Evolutionary conservation across 2,888 invertebrate species (phyloP).

Genomic region (Caenorhabditis doughertyi): DNA sequence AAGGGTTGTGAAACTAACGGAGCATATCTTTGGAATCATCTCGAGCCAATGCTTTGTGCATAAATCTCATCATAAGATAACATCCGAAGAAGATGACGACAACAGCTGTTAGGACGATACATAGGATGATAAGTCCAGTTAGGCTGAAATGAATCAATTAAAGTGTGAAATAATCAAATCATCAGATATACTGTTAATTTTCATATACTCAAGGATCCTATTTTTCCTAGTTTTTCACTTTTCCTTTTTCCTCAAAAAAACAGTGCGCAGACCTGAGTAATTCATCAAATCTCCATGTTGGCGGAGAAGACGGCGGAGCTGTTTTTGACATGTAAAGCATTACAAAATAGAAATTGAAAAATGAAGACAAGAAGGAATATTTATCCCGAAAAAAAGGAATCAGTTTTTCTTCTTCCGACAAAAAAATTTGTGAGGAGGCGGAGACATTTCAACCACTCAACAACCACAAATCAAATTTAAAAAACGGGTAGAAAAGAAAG

Average conservation of each 20-base stretch:
- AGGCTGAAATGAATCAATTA: slow-evolving; percentile 59
- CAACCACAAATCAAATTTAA: slow-evolving; percentile 32
- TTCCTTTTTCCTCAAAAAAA: background rate
- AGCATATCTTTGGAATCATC: slow-evolving; percentile 68
- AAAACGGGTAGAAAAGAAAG: slow-evolving; percentile 3
- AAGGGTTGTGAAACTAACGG: slow-evolving; percentile 41
- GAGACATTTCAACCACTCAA: slow-evolving; percentile 23
- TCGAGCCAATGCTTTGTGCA: slow-evolving; percentile 67
- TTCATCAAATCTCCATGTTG: slow-evolving; percentile 41
- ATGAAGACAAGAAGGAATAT: slow-evolving; percentile 6
- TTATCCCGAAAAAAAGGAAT: slow-evolving; percentile 20
- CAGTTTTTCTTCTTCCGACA: slow-evolving; percentile 25
- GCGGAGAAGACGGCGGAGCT: slow-evolving; percentile 35
- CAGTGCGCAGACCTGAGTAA: slow-evolving; percentile 39
- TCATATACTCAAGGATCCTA: too few species aligned
- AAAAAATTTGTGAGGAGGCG: slow-evolving; percentile 11
- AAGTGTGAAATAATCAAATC: too few species aligned
- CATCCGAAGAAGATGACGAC: slow-evolving; percentile 70
- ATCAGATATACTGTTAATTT: too few species aligned
- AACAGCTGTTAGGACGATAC: slow-evolving; percentile 67
- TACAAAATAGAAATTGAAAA: slow-evolving; percentile 10
- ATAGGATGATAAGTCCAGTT: slow-evolving; percentile 69
- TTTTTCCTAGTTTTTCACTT: slow-evolving; percentile 7
- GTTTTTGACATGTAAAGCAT: slow-evolving; percentile 59
- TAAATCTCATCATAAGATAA: slow-evolving; percentile 72